Base-by-base conservation (phyloP, 2,113 vertebrate genomes). In the Sinocyclocheilus anophthalmus region DNA sequence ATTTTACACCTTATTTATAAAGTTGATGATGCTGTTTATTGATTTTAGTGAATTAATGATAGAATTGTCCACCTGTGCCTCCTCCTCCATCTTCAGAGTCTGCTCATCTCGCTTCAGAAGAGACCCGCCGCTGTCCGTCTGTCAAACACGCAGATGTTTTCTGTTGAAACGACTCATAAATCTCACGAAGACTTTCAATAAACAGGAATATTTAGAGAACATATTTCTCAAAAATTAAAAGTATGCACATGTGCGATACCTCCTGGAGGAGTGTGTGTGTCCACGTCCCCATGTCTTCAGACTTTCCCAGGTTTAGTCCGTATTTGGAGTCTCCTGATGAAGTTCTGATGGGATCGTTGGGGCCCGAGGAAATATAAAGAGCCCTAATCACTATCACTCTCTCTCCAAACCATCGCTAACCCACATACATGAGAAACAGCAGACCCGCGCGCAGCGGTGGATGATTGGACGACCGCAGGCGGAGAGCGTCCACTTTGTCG, bases 191-290 rank as follows among this genome's bases (percentile, higher is more conserved):
- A 4, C 53, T 6, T 55, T 14, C 16, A 53, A 53, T 53, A 5
- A 53, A 50, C 48, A 50, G 0, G 12, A 50, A 3, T 3, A 50
- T 50, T 12, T 50, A 50, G 45, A 48, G 30, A 2, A 2, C 45
- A 1, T 45, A 10, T 45, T 45, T 45, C 42, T 45, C 42, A 45
- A 45, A 45, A 45, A 10, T 33, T 33, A 33, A 33, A 33, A 33
- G 30, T 57, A 20, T 20, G 53, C 22, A 75, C 3, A 11, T 79
- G 50, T 84, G 85, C 16, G 20, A 45, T 59, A 88, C 87, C 87
- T 88, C 42, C 33, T 84, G 87, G 63, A 7, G 12, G 10, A 76
- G 78, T 59, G 81, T 81, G 82, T 83, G 84, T 33, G 30, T 33
- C 30, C 30, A 33, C 2, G 30, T 33, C 30, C 30, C 30, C 30